phyloP scores from a whole-genome alignment of 2,888 invertebrate species.

The Empis stercorea region DNA sequence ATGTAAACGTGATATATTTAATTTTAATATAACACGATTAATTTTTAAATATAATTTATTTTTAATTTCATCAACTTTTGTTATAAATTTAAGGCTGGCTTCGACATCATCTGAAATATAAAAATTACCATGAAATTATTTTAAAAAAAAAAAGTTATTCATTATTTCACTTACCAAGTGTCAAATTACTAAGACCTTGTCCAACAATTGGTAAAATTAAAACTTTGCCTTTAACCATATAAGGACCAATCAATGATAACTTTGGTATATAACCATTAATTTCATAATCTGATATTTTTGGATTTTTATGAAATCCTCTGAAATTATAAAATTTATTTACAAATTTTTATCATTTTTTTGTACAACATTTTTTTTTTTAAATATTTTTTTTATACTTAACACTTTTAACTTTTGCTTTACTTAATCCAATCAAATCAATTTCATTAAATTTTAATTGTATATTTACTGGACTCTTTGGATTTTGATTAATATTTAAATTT shows the following conservation, averaged over 20 bases:
- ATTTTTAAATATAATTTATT: slow-evolving; percentile 14
- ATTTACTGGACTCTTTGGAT: slow-evolving; percentile 27
- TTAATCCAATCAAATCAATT: slow-evolving; percentile 23
- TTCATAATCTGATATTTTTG: slow-evolving; percentile 11
- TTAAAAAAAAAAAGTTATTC: neutral
- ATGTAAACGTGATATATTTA: slow-evolving; percentile 11
- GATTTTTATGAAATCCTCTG: slow-evolving; percentile 8
- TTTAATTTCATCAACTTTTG: slow-evolving; percentile 14
- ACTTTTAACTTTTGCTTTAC: slow-evolving; percentile 12
- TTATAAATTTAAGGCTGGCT: slow-evolving; percentile 9
- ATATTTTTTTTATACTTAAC: slow-evolving; percentile 15
- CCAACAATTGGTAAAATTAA: slow-evolving; percentile 27
- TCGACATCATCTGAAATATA: slow-evolving; percentile 13
- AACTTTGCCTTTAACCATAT: slow-evolving; percentile 23
- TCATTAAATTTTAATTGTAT: slow-evolving; percentile 26
- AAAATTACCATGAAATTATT: slow-evolving; percentile 1
- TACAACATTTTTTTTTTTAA: neutral
- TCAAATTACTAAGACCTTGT: slow-evolving; percentile 19
- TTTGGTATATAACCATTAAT: slow-evolving; percentile 19
- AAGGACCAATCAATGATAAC: slow-evolving; percentile 23
- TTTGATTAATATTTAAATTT: slow-evolving; percentile 21
- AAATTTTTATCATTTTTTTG: neutral
- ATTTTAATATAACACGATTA: slow-evolving; percentile 7
- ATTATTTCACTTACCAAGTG: slow-evolving; percentile 17
- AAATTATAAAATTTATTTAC: neutral